Evolutionary conservation across 2,797 vertebrate genomes (phyloP).

Genomic region (Erethizon dorsatum): DNA sequence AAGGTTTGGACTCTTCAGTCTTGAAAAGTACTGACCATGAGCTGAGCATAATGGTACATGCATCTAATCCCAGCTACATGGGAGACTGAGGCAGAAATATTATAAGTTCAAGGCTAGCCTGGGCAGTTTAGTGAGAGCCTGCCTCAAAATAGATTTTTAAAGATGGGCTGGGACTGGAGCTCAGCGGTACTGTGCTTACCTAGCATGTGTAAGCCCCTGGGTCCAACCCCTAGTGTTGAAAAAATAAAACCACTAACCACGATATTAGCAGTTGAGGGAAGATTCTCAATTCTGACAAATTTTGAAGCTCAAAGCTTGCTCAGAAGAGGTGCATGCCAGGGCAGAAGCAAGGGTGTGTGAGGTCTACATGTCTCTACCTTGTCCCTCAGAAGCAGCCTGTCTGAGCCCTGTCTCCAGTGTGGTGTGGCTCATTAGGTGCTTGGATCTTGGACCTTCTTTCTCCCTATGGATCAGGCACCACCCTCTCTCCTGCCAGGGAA

Average conservation of each 20-base stretch:
- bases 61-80: not conserved
- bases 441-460: not conserved
- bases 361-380: not conserved
- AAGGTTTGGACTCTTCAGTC: not conserved
- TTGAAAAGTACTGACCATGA: not conserved
- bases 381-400: no score
- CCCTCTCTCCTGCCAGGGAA: not conserved
- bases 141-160: not conserved
- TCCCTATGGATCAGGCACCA: not conserved
- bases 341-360: fast-evolving
- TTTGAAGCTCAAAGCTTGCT: not conserved
- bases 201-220: not conserved
- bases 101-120: not conserved
- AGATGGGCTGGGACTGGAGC: not conserved
- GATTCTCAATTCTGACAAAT: constrained; percentile 13
- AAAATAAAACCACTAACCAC: not conserved
- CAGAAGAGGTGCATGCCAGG: not conserved
- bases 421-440: not conserved
- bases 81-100: not conserved
- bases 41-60: not conserved
- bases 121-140: not conserved
- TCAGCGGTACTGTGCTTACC: not conserved
- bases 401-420: not conserved
- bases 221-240: not conserved
- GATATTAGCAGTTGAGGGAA: constrained; percentile 6